Conservation (phyloP, 2,888 invertebrate species). For the Sinhomidia bicolor region DNA sequence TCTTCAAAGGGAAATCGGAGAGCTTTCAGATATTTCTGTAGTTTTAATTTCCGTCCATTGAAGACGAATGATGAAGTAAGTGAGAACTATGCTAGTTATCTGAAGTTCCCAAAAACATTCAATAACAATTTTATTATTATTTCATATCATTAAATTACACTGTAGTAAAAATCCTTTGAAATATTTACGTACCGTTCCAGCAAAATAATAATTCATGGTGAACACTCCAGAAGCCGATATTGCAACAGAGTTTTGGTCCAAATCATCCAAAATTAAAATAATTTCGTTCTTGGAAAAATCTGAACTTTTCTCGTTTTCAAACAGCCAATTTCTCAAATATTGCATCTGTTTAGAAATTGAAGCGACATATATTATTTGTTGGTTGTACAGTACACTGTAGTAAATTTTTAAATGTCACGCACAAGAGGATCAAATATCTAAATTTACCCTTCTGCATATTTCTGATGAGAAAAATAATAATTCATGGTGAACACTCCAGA, state of each 20-base stretch:
- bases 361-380: no score
- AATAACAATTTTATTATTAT: neutral
- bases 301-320: neutral
- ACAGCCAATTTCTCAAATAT: conserved; percentile 31
- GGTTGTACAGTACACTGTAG: no score
- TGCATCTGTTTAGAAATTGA: conserved; percentile 15
- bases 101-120: no score
- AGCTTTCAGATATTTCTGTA: neutral
- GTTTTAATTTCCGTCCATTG: conserved; percentile 14
- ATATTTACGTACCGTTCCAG: conserved; percentile 35
- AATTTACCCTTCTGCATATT: no score
- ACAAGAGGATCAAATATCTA: no score
- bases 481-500: conserved; percentile 41
- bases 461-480: conserved; percentile 48
- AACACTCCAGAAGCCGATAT: conserved; percentile 41
- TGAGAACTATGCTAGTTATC: conserved; percentile 12
- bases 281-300: conserved; percentile 8
- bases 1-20: neutral
- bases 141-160: neutral
- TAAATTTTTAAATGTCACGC: no score
- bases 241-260: conserved; percentile 29
- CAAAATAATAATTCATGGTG: conserved; percentile 44
- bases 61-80: conserved; percentile 48
- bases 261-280: conserved; percentile 33
- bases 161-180: neutral